Conservation (phyloP, 2,888 invertebrate species). For the Mayetiola destructor region DNA sequence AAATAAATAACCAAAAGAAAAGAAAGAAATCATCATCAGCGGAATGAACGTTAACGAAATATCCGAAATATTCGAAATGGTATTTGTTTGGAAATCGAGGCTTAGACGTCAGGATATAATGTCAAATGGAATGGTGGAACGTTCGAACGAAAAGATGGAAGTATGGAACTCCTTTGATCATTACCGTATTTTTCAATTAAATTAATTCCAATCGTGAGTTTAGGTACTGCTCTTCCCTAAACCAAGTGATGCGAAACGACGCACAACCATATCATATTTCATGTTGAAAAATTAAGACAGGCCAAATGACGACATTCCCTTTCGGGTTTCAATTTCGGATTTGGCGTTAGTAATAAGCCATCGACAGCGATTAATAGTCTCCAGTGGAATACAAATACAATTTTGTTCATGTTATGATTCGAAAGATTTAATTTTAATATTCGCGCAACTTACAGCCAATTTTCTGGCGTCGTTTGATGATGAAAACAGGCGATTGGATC, state of each 20-base stretch:
- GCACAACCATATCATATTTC: constrained; percentile 11
- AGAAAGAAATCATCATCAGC: background rate
- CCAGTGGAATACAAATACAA: too few relatives aligned
- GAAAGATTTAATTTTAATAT: too few relatives aligned
- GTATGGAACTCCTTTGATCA: constrained; percentile 1
- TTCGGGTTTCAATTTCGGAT: background rate
- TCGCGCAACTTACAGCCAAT: too few relatives aligned
- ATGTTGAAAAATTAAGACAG: background rate
- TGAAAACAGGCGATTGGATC: too few relatives aligned
- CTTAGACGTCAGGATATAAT: too few relatives aligned
- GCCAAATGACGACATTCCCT: too few relatives aligned
- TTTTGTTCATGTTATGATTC: too few relatives aligned
- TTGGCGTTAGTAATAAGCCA: background rate
- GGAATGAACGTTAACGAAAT: background rate
- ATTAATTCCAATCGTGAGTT: constrained; percentile 2
- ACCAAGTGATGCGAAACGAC: constrained; percentile 8
- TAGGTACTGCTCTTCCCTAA: background rate
- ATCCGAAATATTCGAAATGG: constrained; percentile 3
- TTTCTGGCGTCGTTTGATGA: too few relatives aligned
- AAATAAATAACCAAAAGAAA: background rate
- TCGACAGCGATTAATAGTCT: background rate
- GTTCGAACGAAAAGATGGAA: background rate
- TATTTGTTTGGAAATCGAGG: background rate
- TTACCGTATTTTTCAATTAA: constrained; percentile 11
- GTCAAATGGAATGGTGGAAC: background rate